phyloP scores from a whole-genome alignment of 2,888 invertebrate genomes.

The Hyppa rectilinea region DNA sequence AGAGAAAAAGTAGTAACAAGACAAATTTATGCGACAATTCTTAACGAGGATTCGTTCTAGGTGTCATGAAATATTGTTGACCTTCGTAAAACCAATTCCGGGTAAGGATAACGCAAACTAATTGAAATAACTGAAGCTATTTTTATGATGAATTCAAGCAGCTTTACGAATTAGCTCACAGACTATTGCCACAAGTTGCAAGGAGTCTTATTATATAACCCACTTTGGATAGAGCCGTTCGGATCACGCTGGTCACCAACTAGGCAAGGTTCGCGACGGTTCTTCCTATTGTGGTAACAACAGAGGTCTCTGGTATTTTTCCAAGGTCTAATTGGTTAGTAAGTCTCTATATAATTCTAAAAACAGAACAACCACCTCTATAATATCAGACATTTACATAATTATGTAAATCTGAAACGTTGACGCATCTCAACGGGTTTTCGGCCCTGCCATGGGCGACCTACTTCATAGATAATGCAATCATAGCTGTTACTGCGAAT shows the following conservation, averaged over 20 bases:
- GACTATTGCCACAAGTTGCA: not conserved
- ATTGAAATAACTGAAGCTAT: slow-evolving; percentile 1
- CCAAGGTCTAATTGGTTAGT: not conserved
- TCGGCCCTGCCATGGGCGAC: slow-evolving; percentile 49
- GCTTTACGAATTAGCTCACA: not conserved
- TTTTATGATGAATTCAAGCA: slow-evolving; percentile 8
- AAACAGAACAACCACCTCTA: slow-evolving; percentile 7
- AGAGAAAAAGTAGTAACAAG: not conserved
- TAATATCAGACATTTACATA: slow-evolving; percentile 49
- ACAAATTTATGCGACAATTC: not conserved
- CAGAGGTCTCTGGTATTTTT: too few relatives aligned
- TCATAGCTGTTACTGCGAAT: slow-evolving; percentile 33
- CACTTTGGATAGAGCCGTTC: not conserved
- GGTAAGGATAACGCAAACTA: not conserved
- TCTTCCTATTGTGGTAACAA: not conserved
- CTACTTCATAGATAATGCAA: slow-evolving; percentile 55
- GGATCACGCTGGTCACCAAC: not conserved
- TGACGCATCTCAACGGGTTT: slow-evolving; percentile 55
- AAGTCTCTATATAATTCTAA: not conserved
- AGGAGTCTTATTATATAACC: not conserved
- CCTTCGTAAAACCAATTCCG: not conserved
- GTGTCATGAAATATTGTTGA: not conserved
- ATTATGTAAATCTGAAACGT: slow-evolving; percentile 56
- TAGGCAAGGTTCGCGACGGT: not conserved
- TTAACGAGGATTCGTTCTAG: not conserved